Evolutionary conservation across 2,113 vertebrate genomes (phyloP).

Genomic region (Cyanocitta stelleri): DNA sequence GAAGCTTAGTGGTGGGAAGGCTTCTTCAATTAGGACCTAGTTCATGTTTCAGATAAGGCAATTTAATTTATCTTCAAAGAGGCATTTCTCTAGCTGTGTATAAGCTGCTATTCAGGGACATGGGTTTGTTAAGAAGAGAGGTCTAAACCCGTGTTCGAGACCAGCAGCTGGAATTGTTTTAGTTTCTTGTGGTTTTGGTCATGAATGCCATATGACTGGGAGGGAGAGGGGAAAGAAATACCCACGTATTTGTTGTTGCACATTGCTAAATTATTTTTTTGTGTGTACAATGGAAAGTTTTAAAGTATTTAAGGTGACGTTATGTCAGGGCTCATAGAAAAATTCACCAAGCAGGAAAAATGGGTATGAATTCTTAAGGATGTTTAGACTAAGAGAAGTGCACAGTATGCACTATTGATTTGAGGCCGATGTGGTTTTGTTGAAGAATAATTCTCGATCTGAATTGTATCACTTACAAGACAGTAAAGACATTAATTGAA

Average conservation of each 20-base stretch:
- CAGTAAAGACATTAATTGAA: background rate
- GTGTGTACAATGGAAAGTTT: background rate
- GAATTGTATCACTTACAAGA: background rate
- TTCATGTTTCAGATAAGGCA: background rate
- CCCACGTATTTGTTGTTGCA: accelerated
- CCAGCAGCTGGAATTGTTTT: background rate
- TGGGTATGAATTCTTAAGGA: background rate
- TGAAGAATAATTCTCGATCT: background rate
- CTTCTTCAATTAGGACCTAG: background rate
- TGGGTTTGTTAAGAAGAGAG: background rate
- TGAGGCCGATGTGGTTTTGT: background rate
- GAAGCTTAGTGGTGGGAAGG: background rate
- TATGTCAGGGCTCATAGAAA: background rate
- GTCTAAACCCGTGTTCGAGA: background rate
- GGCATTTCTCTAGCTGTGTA: background rate
- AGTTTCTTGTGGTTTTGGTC: background rate
- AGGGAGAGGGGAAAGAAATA: background rate
- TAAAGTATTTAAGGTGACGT: background rate
- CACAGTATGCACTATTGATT: background rate
- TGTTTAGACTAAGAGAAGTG: background rate
- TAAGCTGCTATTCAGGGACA: background rate
- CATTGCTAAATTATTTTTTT: background rate
- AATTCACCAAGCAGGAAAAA: background rate
- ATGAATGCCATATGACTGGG: accelerated
- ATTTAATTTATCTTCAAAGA: background rate